Conservation (phyloP, 2,113 vertebrate genomes). For the Poecile atricapillus region DNA sequence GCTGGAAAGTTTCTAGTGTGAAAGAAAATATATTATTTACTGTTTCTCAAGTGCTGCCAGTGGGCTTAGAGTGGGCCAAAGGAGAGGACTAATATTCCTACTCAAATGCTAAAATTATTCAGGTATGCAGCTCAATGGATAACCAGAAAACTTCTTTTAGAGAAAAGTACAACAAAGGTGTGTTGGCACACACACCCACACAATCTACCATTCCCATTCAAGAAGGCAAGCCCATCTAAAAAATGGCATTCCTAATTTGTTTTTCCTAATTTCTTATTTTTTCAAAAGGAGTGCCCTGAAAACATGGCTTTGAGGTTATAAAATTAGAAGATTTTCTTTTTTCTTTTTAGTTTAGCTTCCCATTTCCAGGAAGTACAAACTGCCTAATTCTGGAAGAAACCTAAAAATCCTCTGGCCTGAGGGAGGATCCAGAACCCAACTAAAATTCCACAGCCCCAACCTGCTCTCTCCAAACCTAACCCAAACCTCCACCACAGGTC, state of each 20-base stretch:
- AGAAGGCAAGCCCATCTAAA: not conserved
- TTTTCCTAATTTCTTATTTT: not conserved
- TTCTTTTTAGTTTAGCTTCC: not conserved
- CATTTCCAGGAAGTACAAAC: not conserved
- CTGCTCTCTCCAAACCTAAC: not conserved
- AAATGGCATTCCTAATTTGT: not conserved
- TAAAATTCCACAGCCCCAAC: not conserved
- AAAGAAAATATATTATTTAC: slow-evolving; percentile 30
- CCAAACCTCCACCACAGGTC: not conserved
- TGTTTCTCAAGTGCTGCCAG: slow-evolving; percentile 27
- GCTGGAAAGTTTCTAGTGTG: not conserved
- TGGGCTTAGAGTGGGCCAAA: not conserved
- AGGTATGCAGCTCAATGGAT: not conserved
- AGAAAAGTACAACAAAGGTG: not conserved
- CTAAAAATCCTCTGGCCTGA: not conserved
- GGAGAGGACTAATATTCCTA: not conserved
- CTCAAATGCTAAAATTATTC: not conserved
- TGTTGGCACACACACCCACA: not conserved
- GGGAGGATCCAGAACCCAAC: not conserved
- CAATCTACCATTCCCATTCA: not conserved
- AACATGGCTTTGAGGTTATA: not conserved
- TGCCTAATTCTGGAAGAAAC: not conserved
- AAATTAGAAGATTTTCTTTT: not conserved
- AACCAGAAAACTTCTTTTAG: not conserved
- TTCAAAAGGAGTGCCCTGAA: not conserved